A percentile compares a stretch with the other conserved stretches of the same genome.
phyloP scores from a whole-genome alignment of 2,113 vertebrate species.

The Marmota monax region DNA sequence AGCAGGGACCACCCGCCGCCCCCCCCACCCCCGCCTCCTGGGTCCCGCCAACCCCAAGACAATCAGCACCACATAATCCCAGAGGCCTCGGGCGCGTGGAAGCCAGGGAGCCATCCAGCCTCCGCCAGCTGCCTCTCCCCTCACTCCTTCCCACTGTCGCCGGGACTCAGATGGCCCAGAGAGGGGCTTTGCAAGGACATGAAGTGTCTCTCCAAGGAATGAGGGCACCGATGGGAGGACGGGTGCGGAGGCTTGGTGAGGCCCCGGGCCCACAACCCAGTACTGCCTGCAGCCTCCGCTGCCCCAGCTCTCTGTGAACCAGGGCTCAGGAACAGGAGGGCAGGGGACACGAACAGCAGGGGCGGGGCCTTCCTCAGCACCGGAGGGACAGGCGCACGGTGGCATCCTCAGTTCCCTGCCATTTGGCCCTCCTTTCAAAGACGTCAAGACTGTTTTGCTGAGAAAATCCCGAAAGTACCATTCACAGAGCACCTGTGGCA shows the following conservation, averaged over 20 bases:
- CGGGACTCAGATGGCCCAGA: neutral
- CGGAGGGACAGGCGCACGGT: accelerated
- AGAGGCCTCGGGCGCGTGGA: accelerated
- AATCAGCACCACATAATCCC: accelerated
- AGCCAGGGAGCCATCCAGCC: accelerated
- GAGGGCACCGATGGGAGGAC: accelerated
- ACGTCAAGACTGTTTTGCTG: neutral
- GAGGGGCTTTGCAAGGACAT: neutral
- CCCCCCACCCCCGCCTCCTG: neutral
- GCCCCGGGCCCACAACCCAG: neutral
- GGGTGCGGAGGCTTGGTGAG: accelerated
- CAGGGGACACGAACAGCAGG: accelerated
- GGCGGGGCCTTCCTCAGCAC: neutral
- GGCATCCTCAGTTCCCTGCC: neutral
- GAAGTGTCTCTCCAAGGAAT: accelerated
- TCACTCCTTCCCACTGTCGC: accelerated
- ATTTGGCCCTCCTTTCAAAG: accelerated
- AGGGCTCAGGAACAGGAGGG: neutral
- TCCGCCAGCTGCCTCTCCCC: neutral
- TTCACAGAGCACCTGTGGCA: accelerated
- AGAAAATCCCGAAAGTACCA: neutral
- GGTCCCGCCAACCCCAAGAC: neutral
- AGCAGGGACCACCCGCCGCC: no score
- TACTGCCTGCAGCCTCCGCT: neutral
- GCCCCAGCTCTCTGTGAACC: neutral